phyloP scores from a whole-genome alignment of 2,888 invertebrate genomes.

The Brenthis hecate region DNA sequence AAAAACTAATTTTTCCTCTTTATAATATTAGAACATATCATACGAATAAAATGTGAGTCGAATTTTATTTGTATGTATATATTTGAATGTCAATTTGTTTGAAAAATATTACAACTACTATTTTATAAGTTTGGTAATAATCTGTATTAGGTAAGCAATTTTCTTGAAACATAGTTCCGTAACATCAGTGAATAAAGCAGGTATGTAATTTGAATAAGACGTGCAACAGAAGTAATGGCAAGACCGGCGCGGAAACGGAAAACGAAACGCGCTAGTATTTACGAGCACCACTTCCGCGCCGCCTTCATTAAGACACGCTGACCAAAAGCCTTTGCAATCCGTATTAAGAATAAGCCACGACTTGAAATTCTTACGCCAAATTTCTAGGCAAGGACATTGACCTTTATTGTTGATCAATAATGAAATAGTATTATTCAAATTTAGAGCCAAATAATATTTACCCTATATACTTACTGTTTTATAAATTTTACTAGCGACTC shows the following conservation, averaged over 20 bases:
- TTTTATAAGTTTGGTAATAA: constrained; percentile 5
- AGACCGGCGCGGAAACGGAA: constrained; percentile 74
- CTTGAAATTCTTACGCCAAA: background rate
- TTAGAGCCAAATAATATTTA: too few relatives aligned
- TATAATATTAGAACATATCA: too few relatives aligned
- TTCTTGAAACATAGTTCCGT: constrained; percentile 20
- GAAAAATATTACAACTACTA: too few relatives aligned
- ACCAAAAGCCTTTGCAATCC: constrained; percentile 47
- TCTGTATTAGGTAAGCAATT: constrained; percentile 12
- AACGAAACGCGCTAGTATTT: constrained; percentile 79
- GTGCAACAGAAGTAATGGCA: constrained; percentile 71
- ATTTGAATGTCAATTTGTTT: too few relatives aligned
- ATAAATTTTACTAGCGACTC: too few relatives aligned
- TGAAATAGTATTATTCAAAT: too few relatives aligned
- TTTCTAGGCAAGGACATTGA: too few relatives aligned
- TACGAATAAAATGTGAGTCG: too few relatives aligned
- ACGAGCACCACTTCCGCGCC: constrained; percentile 75
- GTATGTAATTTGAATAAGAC: constrained; percentile 72
- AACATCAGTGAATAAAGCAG: constrained; percentile 57
- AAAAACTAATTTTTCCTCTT: too few relatives aligned
- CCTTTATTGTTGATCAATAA: too few relatives aligned
- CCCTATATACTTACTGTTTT: too few relatives aligned
- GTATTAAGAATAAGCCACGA: constrained; percentile 26
- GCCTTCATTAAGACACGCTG: constrained; percentile 65
- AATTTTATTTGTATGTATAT: too few relatives aligned